phyloP scores from a whole-genome alignment of 2,113 vertebrate species.

The Mormyrus iriodes region DNA sequence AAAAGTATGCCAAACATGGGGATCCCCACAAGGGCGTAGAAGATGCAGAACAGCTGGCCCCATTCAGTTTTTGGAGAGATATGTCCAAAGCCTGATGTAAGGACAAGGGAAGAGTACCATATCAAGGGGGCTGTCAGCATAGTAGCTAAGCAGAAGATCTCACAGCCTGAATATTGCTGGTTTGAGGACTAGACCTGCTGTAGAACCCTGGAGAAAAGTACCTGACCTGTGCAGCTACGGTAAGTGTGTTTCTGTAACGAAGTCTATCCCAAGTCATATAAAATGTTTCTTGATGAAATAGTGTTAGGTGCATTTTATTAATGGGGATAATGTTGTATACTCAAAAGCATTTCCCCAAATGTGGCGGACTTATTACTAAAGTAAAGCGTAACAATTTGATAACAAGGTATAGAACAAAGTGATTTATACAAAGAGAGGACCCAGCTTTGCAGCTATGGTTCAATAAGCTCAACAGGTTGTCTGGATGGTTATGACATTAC shows the following conservation, averaged over 20 bases:
- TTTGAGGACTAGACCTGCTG: neutral
- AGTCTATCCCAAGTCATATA: neutral
- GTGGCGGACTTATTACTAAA: neutral
- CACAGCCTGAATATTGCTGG: neutral
- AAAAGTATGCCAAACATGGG: slow-evolving; percentile 85
- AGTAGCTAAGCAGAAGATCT: neutral
- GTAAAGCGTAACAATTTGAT: neutral
- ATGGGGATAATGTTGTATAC: neutral
- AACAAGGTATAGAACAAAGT: neutral
- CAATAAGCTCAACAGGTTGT: neutral
- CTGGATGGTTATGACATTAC: neutral
- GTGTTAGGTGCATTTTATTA: neutral
- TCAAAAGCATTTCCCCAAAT: neutral
- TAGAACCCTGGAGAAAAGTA: neutral
- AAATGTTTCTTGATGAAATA: neutral
- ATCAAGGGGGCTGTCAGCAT: neutral
- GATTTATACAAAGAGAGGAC: neutral
- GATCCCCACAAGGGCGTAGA: slow-evolving; percentile 83
- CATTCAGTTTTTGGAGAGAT: slow-evolving; percentile 68
- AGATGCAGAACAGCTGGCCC: slow-evolving; percentile 80
- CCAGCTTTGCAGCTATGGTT: neutral
- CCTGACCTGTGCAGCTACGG: neutral
- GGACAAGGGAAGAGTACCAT: neutral
- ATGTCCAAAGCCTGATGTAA: slow-evolving; percentile 74
- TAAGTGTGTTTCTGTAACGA: neutral